Conservation (phyloP, 2,113 vertebrate genomes). For the Pachypanchax playfairii region DNA sequence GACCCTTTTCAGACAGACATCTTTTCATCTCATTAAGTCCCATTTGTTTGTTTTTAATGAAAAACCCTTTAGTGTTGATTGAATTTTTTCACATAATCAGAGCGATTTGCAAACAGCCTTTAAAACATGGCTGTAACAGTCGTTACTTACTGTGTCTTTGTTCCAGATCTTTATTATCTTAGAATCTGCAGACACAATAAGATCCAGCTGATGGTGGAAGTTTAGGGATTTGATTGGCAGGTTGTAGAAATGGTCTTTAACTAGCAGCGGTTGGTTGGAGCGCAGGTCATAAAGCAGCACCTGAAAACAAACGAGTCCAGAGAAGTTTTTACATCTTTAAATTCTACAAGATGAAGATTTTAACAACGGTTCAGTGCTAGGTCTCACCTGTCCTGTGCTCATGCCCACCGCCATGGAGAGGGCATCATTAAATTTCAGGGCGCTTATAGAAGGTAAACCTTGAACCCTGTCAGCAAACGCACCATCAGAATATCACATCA, state of each 20-base stretch:
- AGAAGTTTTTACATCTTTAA: neutral
- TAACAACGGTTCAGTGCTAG: no score
- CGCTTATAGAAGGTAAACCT: constrained; percentile 88
- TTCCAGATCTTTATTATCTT: constrained; percentile 98
- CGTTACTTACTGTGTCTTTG: constrained; percentile 84
- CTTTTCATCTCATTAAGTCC: no score
- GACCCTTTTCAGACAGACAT: no score
- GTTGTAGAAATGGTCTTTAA: constrained; percentile 96
- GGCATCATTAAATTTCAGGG: constrained; percentile 89
- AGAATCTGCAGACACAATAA: constrained; percentile 92
- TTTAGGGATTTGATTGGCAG: constrained; percentile 91
- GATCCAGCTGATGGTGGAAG: constrained; percentile 88
- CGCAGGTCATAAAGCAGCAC: constrained; percentile 95
- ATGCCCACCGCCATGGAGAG: constrained; percentile 93
- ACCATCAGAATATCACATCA: constrained; percentile 7
- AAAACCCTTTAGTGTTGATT: neutral
- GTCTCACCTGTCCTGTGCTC: constrained; percentile 91
- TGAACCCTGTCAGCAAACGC: constrained; percentile 82
- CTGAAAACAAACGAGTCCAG: constrained; percentile 62
- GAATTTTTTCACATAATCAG: no score
- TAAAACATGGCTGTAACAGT: neutral
- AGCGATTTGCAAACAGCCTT: neutral
- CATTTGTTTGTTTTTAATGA: neutral
- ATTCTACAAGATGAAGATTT: no score
- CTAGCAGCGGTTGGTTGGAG: constrained; percentile 87